A percentile compares a stretch with the other conserved stretches of the same genome.
Evolutionary conservation across 2,888 invertebrate genomes (phyloP).

Genomic region (Cantharis flavilabris): DNA sequence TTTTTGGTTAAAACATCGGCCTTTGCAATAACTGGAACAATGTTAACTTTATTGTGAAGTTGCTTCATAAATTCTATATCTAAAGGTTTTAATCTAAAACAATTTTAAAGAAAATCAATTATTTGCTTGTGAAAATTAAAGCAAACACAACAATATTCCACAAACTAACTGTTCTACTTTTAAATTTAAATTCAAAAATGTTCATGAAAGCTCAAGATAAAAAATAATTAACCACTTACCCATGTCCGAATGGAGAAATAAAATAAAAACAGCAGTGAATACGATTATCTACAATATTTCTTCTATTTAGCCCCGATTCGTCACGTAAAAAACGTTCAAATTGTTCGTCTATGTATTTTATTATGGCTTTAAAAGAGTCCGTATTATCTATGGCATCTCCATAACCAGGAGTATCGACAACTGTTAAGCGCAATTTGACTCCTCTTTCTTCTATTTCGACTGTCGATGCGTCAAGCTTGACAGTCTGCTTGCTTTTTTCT

Average conservation of each 20-base stretch:
- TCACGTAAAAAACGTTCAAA: slow-evolving; percentile 90
- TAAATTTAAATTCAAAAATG: background rate
- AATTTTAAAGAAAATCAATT: background rate
- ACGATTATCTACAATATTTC: slow-evolving; percentile 95
- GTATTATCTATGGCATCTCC: slow-evolving; percentile 95
- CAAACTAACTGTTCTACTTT: background rate
- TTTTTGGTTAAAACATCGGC: slow-evolving; percentile 93
- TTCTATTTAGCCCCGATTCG: slow-evolving; percentile 93
- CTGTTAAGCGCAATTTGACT: slow-evolving; percentile 89
- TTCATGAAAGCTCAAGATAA: background rate
- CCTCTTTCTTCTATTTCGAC: slow-evolving; percentile 96
- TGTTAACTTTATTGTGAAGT: slow-evolving; percentile 92
- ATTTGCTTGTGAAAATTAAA: background rate
- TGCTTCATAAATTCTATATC: slow-evolving; percentile 97
- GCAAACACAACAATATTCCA: background rate
- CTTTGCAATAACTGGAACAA: slow-evolving; percentile 97
- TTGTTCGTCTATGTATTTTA: slow-evolving; percentile 96
- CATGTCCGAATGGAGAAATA: slow-evolving; percentile 95
- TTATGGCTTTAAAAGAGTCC: slow-evolving; percentile 91
- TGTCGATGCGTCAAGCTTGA: slow-evolving; percentile 91
- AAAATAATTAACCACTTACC: slow-evolving; percentile 64
- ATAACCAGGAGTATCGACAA: slow-evolving; percentile 95
- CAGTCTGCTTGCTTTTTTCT: slow-evolving; percentile 92
- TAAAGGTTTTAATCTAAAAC: slow-evolving; percentile 81
- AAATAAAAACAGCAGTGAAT: slow-evolving; percentile 98